Base-by-base conservation (phyloP, 2,113 vertebrate genomes). In the Pterocles orientalis region DNA sequence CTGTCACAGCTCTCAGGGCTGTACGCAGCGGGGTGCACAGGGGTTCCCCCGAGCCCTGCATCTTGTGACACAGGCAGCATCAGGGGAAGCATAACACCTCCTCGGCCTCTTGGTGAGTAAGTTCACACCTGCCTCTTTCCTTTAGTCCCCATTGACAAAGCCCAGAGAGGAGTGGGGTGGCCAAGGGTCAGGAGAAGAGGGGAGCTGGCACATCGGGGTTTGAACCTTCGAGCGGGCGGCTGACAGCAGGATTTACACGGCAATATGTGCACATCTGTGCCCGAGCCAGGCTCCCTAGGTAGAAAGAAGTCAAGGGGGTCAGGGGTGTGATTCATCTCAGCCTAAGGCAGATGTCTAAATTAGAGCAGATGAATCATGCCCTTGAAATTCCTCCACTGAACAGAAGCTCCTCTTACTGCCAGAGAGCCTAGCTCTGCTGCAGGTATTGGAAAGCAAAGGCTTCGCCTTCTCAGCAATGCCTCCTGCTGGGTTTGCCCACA, bases 181-280 rank as follows among this genome's bases (percentile, higher is more conserved):
- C 24, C 25, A 66, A 53, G 78, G 23, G 48, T 48, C 79, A 47
- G 39, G 31, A 77, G 51, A 34, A 62, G 58, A 78, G 31, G n/a
- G 17, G 21, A 90, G 16, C 29, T 43, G 78, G 33, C 2, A 0
- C n/a, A 6, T 3, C 0, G 0, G 14, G 34, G 29, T 64, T 64
- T 1, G 1, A 25, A 33, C 61, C 79, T 58, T 60, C 2, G 2
- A 60, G 50, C 31, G 43, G 13, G 56, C 1, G 1, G 15, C 19
- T 48, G 36, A 7, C 39, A 51, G 36, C 34, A 41, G 82, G 43
- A 61, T 48, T 80, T 80, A 41, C 18, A 19, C 0, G 0, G n/a
- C 15, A 7, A 7, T 10, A 10, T 4, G 34, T 29, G 43, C 66
- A 66, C 33, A 18, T 51, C 81, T 56, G 34, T 70, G 39, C 45